Percentiles rank a stretch among this genome's conserved stretches.
These are phyloP conservation scores for Poecilia latipinna DNA, from an alignment of 2,113 vertebrate genomes.

Conservation along the genomic window DNA sequence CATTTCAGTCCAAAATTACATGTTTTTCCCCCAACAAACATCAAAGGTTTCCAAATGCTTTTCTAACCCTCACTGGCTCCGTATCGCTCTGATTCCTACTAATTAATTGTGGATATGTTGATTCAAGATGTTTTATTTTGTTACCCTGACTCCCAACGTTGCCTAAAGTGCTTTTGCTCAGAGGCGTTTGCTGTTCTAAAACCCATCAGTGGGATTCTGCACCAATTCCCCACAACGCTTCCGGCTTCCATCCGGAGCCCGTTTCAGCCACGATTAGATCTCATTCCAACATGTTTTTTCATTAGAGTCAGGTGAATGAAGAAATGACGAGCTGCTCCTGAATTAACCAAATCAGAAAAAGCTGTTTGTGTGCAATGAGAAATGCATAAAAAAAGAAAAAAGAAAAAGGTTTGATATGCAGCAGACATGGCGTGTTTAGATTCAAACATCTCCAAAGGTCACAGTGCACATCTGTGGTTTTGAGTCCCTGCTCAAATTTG, in stretches of 20 bases:
- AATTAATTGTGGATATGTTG: constrained; percentile 28
- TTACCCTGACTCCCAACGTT: constrained; percentile 20
- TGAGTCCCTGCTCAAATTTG: constrained; percentile 28
- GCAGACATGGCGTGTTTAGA: constrained; percentile 11
- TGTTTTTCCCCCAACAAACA: background rate
- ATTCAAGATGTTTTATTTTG: constrained; percentile 21
- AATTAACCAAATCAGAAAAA: constrained; percentile 29
- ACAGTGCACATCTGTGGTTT: background rate
- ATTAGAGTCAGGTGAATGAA: constrained; percentile 19
- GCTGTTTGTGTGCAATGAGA: constrained; percentile 19
- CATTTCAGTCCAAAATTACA: background rate
- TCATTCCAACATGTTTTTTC: constrained; percentile 13
- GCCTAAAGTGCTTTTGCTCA: constrained; percentile 14
- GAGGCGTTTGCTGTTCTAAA: constrained; percentile 34
- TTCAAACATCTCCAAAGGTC: constrained; percentile 16
- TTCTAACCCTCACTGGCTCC: background rate
- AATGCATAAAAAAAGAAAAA: background rate
- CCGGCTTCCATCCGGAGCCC: constrained; percentile 2
- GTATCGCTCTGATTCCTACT: constrained; percentile 15
- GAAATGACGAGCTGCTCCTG: constrained; percentile 22
- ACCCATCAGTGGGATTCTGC: constrained; percentile 17
- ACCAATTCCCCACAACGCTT: constrained; percentile 1
- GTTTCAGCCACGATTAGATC: background rate
- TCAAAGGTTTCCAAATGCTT: background rate
- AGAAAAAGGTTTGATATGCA: constrained; percentile 4